Percentiles rank a stretch among this genome's conserved stretches.
phyloP scores from a whole-genome alignment of 2,797 vertebrate species.

The Acrossocheilus wenchowensis region DNA sequence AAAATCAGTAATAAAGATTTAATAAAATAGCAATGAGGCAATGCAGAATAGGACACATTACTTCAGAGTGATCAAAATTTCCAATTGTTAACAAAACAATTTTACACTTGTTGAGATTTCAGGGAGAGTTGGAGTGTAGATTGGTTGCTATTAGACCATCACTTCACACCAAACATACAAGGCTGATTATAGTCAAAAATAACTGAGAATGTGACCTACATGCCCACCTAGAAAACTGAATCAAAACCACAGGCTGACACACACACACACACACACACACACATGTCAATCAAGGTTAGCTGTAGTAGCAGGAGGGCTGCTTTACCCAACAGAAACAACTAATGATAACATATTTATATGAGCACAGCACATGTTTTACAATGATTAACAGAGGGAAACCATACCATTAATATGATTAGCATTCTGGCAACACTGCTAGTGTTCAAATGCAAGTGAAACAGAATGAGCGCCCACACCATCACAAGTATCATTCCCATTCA shows the following conservation, averaged over 20 bases:
- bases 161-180: constrained; percentile 22
- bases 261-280: too few species aligned
- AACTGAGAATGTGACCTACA: constrained; percentile 29
- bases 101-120: neutral
- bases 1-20: neutral
- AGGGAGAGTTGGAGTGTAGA: neutral
- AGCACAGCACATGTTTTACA: constrained; percentile 43
- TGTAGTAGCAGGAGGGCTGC: neutral
- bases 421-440: neutral
- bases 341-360: constrained; percentile 37
- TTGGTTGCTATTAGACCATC: neutral
- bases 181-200: constrained; percentile 1
- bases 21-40: neutral
- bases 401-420: neutral
- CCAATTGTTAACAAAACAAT: neutral
- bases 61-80: neutral
- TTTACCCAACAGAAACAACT: constrained; percentile 28
- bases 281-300: constrained; percentile 10
- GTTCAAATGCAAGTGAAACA: neutral
- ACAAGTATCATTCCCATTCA: neutral
- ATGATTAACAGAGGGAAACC: constrained; percentile 48
- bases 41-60: neutral
- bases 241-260: neutral
- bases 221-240: neutral
- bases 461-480: neutral